phyloP scores from a whole-genome alignment of 2,113 vertebrate genomes.

The Thamnaconus septentrionalis region DNA sequence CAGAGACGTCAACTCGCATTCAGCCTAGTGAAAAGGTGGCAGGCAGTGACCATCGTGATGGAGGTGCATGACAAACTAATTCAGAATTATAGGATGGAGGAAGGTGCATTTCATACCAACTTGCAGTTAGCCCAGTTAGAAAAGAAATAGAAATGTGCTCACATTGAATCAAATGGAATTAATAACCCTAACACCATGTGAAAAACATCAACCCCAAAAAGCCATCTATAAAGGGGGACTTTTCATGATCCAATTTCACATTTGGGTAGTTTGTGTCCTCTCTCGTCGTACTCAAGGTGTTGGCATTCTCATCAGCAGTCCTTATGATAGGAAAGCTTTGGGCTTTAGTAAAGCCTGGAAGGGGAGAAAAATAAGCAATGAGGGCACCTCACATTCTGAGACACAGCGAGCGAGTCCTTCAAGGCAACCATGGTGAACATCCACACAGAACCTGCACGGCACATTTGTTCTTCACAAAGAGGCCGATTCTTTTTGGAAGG shows the following conservation, averaged over 20 bases:
- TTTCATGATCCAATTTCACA: background rate
- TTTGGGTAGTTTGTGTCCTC: background rate
- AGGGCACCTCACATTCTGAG: no score
- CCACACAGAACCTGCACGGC: no score
- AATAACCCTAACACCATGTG: no score
- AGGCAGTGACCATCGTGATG: background rate
- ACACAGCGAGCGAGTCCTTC: no score
- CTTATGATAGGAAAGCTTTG: no score
- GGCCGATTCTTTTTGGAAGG: no score
- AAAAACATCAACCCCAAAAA: no score
- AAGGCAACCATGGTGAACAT: no score
- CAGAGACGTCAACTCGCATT: background rate
- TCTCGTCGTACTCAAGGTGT: background rate
- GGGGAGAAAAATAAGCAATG: no score
- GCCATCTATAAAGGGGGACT: background rate
- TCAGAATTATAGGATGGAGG: background rate
- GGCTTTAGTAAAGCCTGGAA: no score
- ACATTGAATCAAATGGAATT: no score
- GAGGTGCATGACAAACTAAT: background rate
- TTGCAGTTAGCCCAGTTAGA: background rate
- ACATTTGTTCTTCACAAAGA: no score
- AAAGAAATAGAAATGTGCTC: background rate
- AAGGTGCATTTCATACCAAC: conserved; percentile 8
- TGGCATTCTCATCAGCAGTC: background rate
- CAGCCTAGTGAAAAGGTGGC: background rate